phyloP scores from a whole-genome alignment of 2,888 invertebrate genomes.

The Anoplius nigerrimus region DNA sequence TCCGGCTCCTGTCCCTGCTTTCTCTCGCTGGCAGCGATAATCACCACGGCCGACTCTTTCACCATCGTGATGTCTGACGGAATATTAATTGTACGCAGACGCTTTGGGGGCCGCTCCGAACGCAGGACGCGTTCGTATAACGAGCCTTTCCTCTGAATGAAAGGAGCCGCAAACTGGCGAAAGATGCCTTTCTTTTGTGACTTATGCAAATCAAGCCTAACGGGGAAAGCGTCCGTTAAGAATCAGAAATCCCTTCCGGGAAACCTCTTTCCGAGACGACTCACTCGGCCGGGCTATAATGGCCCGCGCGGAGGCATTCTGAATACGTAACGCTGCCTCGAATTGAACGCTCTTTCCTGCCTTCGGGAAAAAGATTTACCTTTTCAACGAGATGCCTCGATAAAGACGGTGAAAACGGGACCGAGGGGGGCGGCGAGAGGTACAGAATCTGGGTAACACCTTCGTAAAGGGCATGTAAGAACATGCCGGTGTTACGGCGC shows the following conservation, averaged over 20 bases:
- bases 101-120: not conserved
- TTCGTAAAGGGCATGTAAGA: conserved; percentile 31
- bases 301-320: conserved; percentile 23
- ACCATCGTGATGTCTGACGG: conserved; percentile 61
- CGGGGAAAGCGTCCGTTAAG: conserved; percentile 34
- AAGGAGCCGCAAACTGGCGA: conserved; percentile 14
- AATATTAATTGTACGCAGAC: not conserved
- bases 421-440: conserved; percentile 33
- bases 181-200: conserved; percentile 11
- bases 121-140: not conserved
- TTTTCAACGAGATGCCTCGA: conserved; percentile 44
- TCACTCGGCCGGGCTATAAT: conserved; percentile 32
- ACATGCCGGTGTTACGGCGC: conserved; percentile 23
- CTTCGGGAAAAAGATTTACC: conserved; percentile 7
- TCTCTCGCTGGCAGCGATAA: conserved; percentile 59
- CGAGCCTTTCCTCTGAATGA: not conserved
- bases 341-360: conserved; percentile 24
- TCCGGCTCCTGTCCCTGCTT: conserved; percentile 47
- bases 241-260: conserved; percentile 29
- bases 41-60: conserved; percentile 64
- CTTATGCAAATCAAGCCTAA: conserved; percentile 30
- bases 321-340: conserved; percentile 43
- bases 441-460: conserved; percentile 42
- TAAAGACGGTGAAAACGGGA: conserved; percentile 41
- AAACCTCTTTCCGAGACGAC: conserved; percentile 25